phyloP scores from a whole-genome alignment of 2,797 vertebrate species.

The Xenentodon cancila region DNA sequence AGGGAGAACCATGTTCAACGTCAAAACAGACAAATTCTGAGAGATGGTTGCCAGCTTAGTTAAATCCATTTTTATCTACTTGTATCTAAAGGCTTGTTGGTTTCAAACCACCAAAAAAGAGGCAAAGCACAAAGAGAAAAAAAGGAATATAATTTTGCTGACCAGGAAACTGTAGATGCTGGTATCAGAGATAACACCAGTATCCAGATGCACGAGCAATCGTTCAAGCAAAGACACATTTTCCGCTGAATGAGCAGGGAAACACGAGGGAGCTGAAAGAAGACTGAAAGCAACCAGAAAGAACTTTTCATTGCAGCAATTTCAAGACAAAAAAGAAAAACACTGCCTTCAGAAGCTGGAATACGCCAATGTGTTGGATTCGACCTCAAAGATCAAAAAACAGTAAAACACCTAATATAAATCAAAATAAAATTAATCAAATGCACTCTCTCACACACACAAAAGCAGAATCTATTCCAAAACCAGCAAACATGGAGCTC shows the following conservation, averaged over 20 bases:
- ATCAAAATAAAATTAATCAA: too few species aligned
- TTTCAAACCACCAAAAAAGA: conserved; percentile 9
- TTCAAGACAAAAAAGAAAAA: conserved; percentile 14
- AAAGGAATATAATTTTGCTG: background rate
- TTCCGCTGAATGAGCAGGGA: conserved; percentile 19
- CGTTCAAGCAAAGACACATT: conserved; percentile 20
- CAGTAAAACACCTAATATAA: background rate
- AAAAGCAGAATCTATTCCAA: background rate
- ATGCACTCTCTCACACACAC: background rate
- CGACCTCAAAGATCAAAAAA: background rate
- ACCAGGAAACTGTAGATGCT: conserved; percentile 19
- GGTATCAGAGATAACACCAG: conserved; percentile 12
- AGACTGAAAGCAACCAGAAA: conserved; percentile 34
- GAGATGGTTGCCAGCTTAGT: background rate
- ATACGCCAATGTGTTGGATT: background rate
- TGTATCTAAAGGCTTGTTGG: background rate
- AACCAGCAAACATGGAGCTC: conserved; percentile 13
- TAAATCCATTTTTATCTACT: background rate
- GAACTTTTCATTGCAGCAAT: conserved; percentile 19
- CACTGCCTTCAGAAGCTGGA: conserved; percentile 3
- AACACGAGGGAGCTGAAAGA: conserved; percentile 19
- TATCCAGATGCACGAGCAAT: conserved; percentile 20
- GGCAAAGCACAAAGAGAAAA: conserved; percentile 34
- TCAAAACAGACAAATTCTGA: conserved; percentile 12
- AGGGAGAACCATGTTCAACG: background rate